A percentile compares a stretch with the other conserved stretches of the same genome.
phyloP scores from a whole-genome alignment of 1,140 invertebrate genomes.

The Tetramorium alpestre region DNA sequence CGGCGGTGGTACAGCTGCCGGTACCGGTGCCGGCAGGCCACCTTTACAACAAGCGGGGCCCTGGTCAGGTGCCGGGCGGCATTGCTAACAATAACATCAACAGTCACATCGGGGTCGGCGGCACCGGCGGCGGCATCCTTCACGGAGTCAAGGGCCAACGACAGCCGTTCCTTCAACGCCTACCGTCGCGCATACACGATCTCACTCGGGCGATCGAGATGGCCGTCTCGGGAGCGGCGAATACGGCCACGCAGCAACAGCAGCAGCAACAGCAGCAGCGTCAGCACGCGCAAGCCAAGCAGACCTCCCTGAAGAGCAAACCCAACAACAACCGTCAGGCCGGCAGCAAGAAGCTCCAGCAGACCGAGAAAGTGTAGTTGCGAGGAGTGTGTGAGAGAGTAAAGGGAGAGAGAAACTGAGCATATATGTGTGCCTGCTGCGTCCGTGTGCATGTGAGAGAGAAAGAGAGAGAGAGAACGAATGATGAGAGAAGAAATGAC shows the following conservation, averaged over 20 bases:
- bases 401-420: neutral
- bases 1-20: constrained; percentile 50
- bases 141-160: constrained; percentile 30
- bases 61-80: constrained; percentile 39
- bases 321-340: constrained; percentile 51
- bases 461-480: neutral
- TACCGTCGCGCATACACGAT: constrained; percentile 69
- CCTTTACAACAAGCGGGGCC: constrained; percentile 39
- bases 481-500: neutral
- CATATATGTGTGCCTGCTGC: neutral
- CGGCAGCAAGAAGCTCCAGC: constrained; percentile 66
- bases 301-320: constrained; percentile 70
- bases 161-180: constrained; percentile 50
- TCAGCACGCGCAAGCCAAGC: constrained; percentile 66
- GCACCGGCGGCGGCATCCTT: constrained; percentile 33
- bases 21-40: constrained; percentile 49
- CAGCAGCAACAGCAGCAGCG: constrained; percentile 73
- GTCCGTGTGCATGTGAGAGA: neutral
- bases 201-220: constrained; percentile 63
- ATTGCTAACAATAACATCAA: constrained; percentile 7
- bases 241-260: constrained; percentile 65
- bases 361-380: constrained; percentile 30
- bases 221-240: constrained; percentile 66
- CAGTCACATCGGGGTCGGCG: constrained; percentile 3
- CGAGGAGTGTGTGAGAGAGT: constrained; percentile 13